phyloP scores from a whole-genome alignment of 2,797 vertebrate species.

The Molossus alvarezi region DNA sequence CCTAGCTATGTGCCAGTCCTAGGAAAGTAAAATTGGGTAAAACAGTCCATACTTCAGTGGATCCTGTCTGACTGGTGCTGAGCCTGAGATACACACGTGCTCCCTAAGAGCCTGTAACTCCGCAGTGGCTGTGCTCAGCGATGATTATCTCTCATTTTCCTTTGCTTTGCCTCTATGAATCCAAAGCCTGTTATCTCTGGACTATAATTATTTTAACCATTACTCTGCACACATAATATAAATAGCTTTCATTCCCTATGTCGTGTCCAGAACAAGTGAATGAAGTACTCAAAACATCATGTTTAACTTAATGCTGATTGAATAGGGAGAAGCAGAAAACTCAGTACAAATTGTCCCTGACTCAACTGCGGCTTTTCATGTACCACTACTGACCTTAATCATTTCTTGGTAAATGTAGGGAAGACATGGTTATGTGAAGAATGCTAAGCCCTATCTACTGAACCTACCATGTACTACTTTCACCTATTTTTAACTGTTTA shows the following conservation, averaged over 20 bases:
- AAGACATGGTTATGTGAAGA: conserved; percentile 40
- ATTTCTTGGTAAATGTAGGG: conserved; percentile 73
- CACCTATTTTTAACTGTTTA: conserved; percentile 10
- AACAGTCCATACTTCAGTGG: background rate
- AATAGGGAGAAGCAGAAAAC: conserved; percentile 18
- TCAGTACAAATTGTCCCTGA: conserved; percentile 75
- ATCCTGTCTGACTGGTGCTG: background rate
- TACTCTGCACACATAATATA: conserved; percentile 3
- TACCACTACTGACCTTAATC: background rate
- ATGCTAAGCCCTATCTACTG: background rate
- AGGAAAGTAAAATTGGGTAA: background rate
- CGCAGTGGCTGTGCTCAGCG: fast-evolving
- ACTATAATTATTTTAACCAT: conserved; percentile 59
- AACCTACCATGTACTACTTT: background rate
- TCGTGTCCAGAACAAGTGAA: conserved; percentile 56
- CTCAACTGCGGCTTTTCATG: conserved; percentile 23
- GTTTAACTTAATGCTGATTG: conserved; percentile 61
- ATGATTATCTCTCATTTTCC: background rate
- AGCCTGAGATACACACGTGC: fast-evolving
- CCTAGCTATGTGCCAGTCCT: background rate
- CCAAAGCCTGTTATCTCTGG: conserved; percentile 36
- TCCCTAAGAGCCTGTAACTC: background rate
- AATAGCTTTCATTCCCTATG: background rate
- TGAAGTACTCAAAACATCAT: conserved; percentile 68
- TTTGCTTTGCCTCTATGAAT: conserved; percentile 54